Evolutionary conservation across 1,140 invertebrate species (phyloP).

Genomic region (Megathymus violae): DNA sequence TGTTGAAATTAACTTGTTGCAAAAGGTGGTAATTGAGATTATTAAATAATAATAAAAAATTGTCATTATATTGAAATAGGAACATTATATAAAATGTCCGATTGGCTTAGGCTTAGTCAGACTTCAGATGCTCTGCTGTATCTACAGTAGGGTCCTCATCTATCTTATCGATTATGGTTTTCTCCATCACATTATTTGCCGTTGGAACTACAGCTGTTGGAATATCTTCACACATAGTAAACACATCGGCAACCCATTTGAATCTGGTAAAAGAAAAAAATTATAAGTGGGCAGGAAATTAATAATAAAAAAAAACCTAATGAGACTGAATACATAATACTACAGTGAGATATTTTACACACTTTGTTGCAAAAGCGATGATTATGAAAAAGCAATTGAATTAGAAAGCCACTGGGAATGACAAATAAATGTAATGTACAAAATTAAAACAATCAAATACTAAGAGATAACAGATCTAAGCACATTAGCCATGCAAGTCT

Average conservation of each 20-base stretch:
- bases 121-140: constrained; percentile 42
- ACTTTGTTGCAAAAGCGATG: constrained; percentile 19
- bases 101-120: constrained; percentile 37
- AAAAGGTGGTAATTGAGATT: no score
- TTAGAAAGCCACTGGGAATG: constrained; percentile 6
- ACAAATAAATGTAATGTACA: no score
- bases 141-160: constrained; percentile 40
- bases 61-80: not conserved
- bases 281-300: constrained; percentile 1
- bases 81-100: constrained; percentile 1
- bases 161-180: constrained; percentile 41
- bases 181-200: constrained; percentile 33
- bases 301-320: constrained; percentile 39
- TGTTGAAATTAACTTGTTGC: no score
- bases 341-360: constrained; percentile 12
- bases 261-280: constrained; percentile 60
- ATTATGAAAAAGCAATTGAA: constrained; percentile 22
- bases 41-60: not conserved
- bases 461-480: no score
- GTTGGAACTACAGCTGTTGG: constrained; percentile 21
- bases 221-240: constrained; percentile 53
- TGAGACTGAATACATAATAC: constrained; percentile 54
- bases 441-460: no score
- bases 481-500: not conserved
- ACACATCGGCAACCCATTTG: constrained; percentile 68